Conservation (phyloP, 2,888 invertebrate species). For the Hetaerina titia region DNA sequence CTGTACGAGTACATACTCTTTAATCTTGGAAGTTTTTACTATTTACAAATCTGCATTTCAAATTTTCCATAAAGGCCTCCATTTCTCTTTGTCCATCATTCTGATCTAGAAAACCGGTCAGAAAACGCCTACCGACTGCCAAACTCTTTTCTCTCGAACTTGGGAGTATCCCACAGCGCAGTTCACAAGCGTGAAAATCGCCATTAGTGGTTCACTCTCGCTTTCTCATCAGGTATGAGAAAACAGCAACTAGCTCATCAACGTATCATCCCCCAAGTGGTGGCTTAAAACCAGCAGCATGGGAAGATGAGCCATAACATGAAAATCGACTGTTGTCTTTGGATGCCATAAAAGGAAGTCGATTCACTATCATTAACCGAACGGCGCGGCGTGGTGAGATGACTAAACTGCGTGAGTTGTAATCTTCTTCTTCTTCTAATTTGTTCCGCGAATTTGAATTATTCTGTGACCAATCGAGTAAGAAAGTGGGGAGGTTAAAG, state of each 20-base stretch:
- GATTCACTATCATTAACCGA: not conserved
- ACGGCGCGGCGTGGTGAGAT: not conserved
- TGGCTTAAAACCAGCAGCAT: not conserved
- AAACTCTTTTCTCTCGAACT: too few species aligned
- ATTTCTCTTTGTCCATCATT: too few species aligned
- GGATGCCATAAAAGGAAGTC: not conserved
- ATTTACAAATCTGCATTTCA: too few species aligned
- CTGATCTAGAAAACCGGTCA: too few species aligned
- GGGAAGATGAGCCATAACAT: not conserved
- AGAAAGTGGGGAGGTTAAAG: not conserved
- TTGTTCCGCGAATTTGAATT: not conserved
- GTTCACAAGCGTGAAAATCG: not conserved
- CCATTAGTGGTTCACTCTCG: not conserved
- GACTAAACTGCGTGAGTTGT: not conserved
- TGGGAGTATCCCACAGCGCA: not conserved
- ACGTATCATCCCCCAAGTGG: not conserved
- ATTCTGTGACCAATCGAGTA: conserved; percentile 9
- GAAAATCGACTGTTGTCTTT: not conserved
- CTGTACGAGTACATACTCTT: too few species aligned
- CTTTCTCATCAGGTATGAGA: not conserved
- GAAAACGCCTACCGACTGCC: too few species aligned
- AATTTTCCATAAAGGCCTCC: too few species aligned
- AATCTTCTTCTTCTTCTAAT: not conserved
- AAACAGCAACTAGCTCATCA: not conserved
- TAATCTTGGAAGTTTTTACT: too few species aligned